Conservation (phyloP, 2,113 vertebrate species). For the Saguinus imperator region DNA sequence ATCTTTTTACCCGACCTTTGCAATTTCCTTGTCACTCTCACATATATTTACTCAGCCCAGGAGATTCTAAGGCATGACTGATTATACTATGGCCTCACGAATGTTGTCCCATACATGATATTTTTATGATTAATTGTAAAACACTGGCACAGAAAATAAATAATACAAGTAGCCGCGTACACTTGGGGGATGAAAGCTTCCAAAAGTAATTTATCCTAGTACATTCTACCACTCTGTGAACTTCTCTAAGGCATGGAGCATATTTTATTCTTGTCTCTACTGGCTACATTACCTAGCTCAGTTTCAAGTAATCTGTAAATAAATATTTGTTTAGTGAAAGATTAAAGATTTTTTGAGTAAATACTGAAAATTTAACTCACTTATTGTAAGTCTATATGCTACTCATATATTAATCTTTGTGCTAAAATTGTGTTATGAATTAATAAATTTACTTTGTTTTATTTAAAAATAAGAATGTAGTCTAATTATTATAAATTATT, state of each 20-base stretch:
- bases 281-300: background rate
- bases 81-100: background rate
- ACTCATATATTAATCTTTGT: background rate
- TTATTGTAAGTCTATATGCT: background rate
- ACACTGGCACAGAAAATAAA: conserved; percentile 4
- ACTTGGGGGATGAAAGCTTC: background rate
- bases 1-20: background rate
- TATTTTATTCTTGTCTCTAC: background rate
- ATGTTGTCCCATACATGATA: background rate
- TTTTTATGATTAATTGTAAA: conserved; percentile 49
- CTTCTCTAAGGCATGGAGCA: background rate
- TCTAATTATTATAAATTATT: background rate
- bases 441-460: background rate
- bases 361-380: background rate
- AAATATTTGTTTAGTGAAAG: background rate
- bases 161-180: background rate
- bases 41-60: background rate
- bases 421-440: background rate
- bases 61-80: background rate
- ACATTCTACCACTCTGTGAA: background rate
- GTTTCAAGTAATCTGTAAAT: background rate
- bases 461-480: background rate
- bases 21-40: conserved; percentile 15
- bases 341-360: background rate
- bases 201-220: background rate